Percentiles rank a stretch among this genome's conserved stretches.
Conservation (phyloP, 1,140 invertebrate genomes). For the Condylostylus longicornis region DNA sequence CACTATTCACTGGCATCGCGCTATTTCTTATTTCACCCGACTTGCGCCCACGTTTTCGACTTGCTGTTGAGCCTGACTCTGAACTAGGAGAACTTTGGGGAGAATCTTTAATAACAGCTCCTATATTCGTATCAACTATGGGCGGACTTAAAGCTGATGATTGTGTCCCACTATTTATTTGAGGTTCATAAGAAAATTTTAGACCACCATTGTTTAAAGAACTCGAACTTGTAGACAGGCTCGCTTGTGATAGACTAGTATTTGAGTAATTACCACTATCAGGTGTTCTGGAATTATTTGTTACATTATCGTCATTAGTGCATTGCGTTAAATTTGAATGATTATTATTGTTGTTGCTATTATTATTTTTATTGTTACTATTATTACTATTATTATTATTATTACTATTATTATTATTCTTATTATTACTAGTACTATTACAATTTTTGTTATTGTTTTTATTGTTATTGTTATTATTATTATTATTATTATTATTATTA, state of each 20-base stretch:
- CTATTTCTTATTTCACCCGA: constrained; percentile 17
- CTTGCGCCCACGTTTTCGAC: constrained; percentile 35
- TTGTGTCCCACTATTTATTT: constrained; percentile 6
- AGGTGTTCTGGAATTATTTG: constrained; percentile 19
- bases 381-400: constrained; percentile 5
- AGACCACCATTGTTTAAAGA: constrained; percentile 15
- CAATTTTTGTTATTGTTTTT: constrained; percentile 3
- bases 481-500: constrained; percentile 4
- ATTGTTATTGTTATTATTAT: constrained; percentile 7
- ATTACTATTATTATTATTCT: constrained; percentile 5
- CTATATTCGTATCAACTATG: constrained; percentile 17
- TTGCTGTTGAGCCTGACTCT: constrained; percentile 32
- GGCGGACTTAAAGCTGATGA: background rate
- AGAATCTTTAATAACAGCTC: constrained; percentile 33
- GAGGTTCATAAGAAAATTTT: constrained; percentile 31
- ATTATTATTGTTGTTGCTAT: background rate
- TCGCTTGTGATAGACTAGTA: constrained; percentile 4
- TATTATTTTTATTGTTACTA: constrained; percentile 2
- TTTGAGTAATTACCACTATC: constrained; percentile 16
- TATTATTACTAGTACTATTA: constrained; percentile 6
- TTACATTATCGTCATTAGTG: constrained; percentile 5
- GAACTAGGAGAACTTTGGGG: constrained; percentile 52
- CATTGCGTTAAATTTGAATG: constrained; percentile 9
- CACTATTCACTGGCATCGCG: background rate
- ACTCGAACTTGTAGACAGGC: constrained; percentile 3